These are phyloP conservation scores for Lasioglossum leucozonium DNA, from an alignment of 2,888 invertebrate genomes.

Conservation along the genomic window DNA sequence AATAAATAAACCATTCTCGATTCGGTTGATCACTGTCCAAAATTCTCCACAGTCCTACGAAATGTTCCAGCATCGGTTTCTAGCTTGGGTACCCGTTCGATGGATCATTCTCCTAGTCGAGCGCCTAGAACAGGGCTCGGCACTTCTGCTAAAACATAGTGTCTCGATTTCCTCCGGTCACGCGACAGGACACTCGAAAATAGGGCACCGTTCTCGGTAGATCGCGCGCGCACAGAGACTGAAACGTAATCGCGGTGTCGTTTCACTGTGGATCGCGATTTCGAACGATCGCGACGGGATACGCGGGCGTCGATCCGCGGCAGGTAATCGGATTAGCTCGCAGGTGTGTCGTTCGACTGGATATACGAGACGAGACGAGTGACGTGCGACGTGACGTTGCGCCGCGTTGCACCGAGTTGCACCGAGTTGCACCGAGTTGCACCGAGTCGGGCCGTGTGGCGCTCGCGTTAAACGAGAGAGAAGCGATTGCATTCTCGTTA, in stretches of 20 bases:
- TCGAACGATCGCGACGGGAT: constrained; percentile 44
- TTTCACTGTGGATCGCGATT: constrained; percentile 46
- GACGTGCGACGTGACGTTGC: constrained; percentile 17
- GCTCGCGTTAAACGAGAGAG: constrained; percentile 15
- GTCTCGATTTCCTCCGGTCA: constrained; percentile 11
- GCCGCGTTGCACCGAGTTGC: not conserved
- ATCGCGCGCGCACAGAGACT: not conserved
- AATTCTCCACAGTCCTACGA: not conserved
- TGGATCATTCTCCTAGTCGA: not conserved
- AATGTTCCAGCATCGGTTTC: not conserved
- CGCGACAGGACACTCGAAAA: constrained; percentile 24
- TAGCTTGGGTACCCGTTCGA: not conserved
- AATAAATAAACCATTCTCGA: not conserved
- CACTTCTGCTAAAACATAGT: not conserved
- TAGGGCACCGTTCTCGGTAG: constrained; percentile 31
- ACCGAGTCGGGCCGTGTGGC: not conserved
- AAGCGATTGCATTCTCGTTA: constrained; percentile 42
- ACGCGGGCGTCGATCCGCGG: constrained; percentile 48
- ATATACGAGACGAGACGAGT: constrained; percentile 19
- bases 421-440: too few relatives aligned
- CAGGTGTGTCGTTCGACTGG: constrained; percentile 62
- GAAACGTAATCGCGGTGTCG: constrained; percentile 50
- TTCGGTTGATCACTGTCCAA: not conserved
- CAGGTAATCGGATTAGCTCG: constrained; percentile 68
- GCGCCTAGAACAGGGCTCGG: not conserved